Evolutionary conservation across 2,888 invertebrate species (phyloP).

Genomic region (Orchesellides sinensis): DNA sequence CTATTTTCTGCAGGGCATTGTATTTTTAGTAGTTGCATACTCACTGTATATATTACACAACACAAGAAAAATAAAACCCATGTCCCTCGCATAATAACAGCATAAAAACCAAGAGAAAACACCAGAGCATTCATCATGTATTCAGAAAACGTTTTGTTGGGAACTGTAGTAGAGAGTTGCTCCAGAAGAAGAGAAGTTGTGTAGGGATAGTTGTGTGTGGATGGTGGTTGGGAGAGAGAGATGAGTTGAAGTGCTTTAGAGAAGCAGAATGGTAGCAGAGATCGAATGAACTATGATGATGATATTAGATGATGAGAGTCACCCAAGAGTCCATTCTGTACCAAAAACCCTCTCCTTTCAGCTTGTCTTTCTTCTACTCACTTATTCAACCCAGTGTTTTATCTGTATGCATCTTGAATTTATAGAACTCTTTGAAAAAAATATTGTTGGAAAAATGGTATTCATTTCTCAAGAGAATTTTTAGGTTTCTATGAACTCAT

Average conservation of each 20-base stretch:
- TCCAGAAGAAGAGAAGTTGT: too few species aligned
- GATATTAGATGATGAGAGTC: conserved; percentile 7
- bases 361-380: background rate
- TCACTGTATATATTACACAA: conserved; percentile 13
- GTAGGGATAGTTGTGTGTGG: too few species aligned
- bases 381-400: background rate
- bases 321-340: conserved; percentile 38
- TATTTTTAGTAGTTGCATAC: conserved; percentile 4
- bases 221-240: conserved; percentile 6
- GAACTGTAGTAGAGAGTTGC: too few species aligned
- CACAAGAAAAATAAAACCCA: conserved; percentile 47
- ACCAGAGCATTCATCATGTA: conserved; percentile 45
- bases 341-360: background rate
- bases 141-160: conserved; percentile 52
- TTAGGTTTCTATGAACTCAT: background rate
- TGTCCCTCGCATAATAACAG: conserved; percentile 49
- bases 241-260: conserved; percentile 13
- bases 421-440: conserved; percentile 16
- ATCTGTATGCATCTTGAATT: conserved; percentile 31
- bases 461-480: conserved; percentile 31
- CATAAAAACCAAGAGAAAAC: conserved; percentile 37
- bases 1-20: conserved; percentile 24
- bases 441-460: conserved; percentile 7
- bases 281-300: conserved; percentile 1
- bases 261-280: background rate